Evolutionary conservation across 2,113 vertebrate genomes (phyloP).

Genomic region (Fregetta grallaria): DNA sequence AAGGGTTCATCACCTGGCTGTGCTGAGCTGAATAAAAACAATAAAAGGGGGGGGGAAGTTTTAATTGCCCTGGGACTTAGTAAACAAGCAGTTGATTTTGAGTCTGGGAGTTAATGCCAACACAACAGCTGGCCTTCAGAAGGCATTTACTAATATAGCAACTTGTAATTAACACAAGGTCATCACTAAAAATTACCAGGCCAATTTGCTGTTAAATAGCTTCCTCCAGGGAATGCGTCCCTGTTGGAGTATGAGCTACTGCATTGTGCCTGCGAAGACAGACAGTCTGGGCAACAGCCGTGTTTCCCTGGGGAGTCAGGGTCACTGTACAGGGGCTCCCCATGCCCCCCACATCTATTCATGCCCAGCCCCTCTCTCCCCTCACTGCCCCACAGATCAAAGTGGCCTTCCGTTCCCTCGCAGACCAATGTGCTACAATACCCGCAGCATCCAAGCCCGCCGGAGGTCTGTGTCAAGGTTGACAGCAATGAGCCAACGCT

Average conservation of each 20-base stretch:
- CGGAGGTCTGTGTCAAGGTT: background rate
- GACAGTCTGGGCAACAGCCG: background rate
- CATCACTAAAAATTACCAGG: conserved; percentile 64
- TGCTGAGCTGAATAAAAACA: background rate
- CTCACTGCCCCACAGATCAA: background rate
- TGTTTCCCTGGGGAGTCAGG: background rate
- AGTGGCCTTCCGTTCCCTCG: conserved; percentile 5
- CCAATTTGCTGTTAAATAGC: conserved; percentile 64
- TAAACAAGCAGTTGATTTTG: conserved; percentile 58
- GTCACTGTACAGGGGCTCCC: background rate
- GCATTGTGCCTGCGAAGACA: background rate
- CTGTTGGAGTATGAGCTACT: background rate
- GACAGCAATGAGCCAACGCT: background rate
- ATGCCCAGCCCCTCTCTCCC: background rate
- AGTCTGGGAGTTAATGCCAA: conserved; percentile 57
- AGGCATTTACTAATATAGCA: conserved; percentile 63
- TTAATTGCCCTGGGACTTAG: conserved; percentile 33
- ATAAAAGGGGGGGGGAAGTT: background rate
- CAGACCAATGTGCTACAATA: background rate
- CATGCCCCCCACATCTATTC: background rate
- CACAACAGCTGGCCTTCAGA: conserved; percentile 69
- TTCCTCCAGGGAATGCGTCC: conserved; percentile 34
- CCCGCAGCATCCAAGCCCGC: background rate
- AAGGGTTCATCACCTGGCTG: background rate
- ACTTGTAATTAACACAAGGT: conserved; percentile 71